These are phyloP conservation scores for Cygnus atratus DNA, from an alignment of 2,113 vertebrate species.

Conservation along the genomic window DNA sequence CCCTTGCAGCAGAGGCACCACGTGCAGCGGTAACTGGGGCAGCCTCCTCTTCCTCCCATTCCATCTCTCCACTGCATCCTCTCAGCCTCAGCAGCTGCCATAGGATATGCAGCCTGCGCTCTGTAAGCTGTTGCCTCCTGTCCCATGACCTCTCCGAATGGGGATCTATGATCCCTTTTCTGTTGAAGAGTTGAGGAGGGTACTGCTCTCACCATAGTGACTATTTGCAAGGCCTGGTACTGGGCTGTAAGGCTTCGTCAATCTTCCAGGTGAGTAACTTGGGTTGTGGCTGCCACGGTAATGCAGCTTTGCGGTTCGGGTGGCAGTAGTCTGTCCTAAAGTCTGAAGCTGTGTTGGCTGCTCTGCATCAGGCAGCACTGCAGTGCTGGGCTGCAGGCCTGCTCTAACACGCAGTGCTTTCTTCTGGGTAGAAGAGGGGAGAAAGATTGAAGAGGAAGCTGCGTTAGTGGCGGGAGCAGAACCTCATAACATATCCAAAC, in stretches of 20 bases:
- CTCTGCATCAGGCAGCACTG: accelerated
- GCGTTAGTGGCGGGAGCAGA: neutral
- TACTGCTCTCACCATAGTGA: neutral
- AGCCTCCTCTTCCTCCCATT: neutral
- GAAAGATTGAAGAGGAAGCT: neutral
- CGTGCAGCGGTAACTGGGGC: neutral
- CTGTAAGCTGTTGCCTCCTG: neutral
- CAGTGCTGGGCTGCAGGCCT: neutral
- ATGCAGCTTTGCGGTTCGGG: neutral
- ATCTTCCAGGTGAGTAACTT: neutral
- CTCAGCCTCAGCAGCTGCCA: accelerated
- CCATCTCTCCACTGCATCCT: neutral
- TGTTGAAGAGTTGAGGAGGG: neutral
- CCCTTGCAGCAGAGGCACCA: neutral
- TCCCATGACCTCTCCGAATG: neutral
- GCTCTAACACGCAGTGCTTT: neutral
- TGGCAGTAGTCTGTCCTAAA: neutral
- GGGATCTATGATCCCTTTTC: neutral
- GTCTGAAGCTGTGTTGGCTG: neutral
- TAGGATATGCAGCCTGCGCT: neutral
- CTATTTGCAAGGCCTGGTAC: neutral
- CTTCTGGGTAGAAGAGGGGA: neutral
- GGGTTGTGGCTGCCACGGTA: neutral
- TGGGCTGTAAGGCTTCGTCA: neutral
- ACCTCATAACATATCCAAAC: neutral